Evolutionary conservation across 2,113 vertebrate genomes (phyloP), one percentile per base, ranked within the genome.

Genomic region (Tautogolabrus adspersus): DNA sequence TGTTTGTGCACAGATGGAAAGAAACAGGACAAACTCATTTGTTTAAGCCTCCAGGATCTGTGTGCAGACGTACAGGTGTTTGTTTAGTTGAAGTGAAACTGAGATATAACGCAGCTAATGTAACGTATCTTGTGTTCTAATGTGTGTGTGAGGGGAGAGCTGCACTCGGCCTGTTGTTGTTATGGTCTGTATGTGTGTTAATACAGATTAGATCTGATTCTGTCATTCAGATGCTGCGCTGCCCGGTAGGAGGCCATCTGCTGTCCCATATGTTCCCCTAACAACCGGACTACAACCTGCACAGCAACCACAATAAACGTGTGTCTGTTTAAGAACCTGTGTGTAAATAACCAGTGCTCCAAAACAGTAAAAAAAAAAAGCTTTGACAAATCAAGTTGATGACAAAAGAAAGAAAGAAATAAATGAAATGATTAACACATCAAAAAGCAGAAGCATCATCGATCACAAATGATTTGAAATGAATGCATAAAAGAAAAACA

Each of bases 161-260:
- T 5, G 13, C 10, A 49, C 51, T 79, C 68, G 59, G 22, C 38
- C 57, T 51, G 26, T 11, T 64, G 58, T 18, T 73, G 69, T 76
- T 72, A 69, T 58, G 21, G 65, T 61, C 55, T 77, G 38, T 69
- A 18, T 75, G 75, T 79, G 85, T 72, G 84, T 84, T 88, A 84
- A 91, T 71, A 72, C 90, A 79, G 87, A 91, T 89, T 80, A 89
- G 71, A 86, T 78, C 55, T 51, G 77, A 81, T 70, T 75, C 75
- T 57, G 68, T 87, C 65, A 72, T 86, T 88, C 87, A 88, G 79
- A 82, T 4, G 26, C 44, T 15, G 62, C 23, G 55, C 61, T 66
- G 72, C 62, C 80, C n/a, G 34, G 69, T 84, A 80, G 68, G 66
- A 83, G 69, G 82, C 91, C 90, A 94, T 93, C 92, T 93, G 92